A percentile compares a stretch with the other conserved stretches of the same genome.
phyloP scores from a whole-genome alignment of 35 echinoderm and acorn worm species.

The Apostichopus parvimensis region DNA sequence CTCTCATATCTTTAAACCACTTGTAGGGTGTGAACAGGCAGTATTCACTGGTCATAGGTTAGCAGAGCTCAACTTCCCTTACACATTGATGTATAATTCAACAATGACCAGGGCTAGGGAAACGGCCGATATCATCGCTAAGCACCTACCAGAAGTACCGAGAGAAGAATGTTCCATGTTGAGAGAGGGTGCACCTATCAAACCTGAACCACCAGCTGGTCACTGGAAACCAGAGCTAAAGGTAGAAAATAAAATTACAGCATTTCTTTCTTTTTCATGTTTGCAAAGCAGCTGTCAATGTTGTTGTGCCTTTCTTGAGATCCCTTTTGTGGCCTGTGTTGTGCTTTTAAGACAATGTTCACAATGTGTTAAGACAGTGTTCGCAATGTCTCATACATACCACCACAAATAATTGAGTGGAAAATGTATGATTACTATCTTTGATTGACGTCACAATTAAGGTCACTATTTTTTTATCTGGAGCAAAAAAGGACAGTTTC shows the following conservation, averaged over 20 bases:
- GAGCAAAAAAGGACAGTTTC: too few relatives aligned
- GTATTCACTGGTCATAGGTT: slow-evolving; percentile 78
- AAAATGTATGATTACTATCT: too few relatives aligned
- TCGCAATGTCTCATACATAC: too few relatives aligned
- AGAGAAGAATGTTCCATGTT: slow-evolving; percentile 77
- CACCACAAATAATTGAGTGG: too few relatives aligned
- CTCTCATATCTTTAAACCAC: background rate
- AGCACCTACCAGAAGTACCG: slow-evolving; percentile 76
- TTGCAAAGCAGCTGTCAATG: too few relatives aligned
- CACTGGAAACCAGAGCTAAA: slow-evolving; percentile 94
- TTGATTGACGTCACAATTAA: too few relatives aligned
- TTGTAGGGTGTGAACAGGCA: slow-evolving; percentile 76
- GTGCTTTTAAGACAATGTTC: too few relatives aligned
- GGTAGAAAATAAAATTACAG: slow-evolving; percentile 27
- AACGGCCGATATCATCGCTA: slow-evolving; percentile 83
- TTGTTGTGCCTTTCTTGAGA: too few relatives aligned
- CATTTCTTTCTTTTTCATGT: too few relatives aligned
- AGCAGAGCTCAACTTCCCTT: slow-evolving; percentile 77
- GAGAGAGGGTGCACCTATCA: slow-evolving; percentile 93
- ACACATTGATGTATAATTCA: slow-evolving; percentile 74
- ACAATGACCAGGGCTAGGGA: slow-evolving; percentile 90
- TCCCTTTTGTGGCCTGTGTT: too few relatives aligned
- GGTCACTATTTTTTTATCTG: too few relatives aligned
- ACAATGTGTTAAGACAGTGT: too few relatives aligned
- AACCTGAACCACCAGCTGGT: slow-evolving; percentile 89